phyloP scores from a whole-genome alignment of 2,113 vertebrate genomes.

The Circaetus gallicus region DNA sequence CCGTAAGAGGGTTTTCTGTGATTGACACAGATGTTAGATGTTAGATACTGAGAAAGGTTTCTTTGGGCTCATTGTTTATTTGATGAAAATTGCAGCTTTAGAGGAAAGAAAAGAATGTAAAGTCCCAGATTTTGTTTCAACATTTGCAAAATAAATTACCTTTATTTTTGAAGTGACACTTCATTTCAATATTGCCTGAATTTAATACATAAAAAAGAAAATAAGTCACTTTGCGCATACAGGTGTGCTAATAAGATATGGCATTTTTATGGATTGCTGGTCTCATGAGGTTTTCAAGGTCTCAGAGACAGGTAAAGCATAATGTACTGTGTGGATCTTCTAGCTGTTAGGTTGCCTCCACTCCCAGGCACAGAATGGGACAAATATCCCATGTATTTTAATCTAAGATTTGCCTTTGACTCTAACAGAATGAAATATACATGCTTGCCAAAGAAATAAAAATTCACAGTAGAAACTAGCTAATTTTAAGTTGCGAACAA shows the following conservation, averaged over 20 bases:
- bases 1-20: background rate
- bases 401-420: background rate
- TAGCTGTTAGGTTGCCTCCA: background rate
- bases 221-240: background rate
- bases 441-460: background rate
- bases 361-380: background rate
- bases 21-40: background rate
- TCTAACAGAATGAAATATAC: background rate
- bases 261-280: background rate
- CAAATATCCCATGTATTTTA: background rate
- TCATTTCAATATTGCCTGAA: slow-evolving; percentile 1
- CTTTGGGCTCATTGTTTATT: background rate
- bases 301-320: background rate
- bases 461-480: background rate
- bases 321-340: background rate
- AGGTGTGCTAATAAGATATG: background rate
- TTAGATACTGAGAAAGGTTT: background rate
- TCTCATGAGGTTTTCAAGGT: background rate
- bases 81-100: slow-evolving; percentile 17
- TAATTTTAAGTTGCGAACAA: background rate
- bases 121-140: background rate
- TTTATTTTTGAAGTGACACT: slow-evolving; percentile 3
- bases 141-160: background rate
- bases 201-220: background rate
- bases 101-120: background rate